These are phyloP conservation scores for Melikaiella ostensackeni DNA, from an alignment of 2,888 invertebrate genomes.

Conservation along the genomic window DNA sequence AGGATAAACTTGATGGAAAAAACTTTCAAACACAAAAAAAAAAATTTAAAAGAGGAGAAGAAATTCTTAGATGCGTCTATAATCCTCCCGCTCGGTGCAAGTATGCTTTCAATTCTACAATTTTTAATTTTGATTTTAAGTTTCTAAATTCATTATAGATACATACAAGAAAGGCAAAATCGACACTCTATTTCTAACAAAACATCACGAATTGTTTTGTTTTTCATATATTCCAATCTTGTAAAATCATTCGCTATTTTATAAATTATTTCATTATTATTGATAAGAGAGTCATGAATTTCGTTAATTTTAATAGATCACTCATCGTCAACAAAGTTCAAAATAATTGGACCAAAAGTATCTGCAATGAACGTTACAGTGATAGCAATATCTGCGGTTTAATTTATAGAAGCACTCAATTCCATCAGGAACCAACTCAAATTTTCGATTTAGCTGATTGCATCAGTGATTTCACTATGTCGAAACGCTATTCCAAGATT, in stretches of 20 bases:
- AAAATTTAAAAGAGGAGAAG: background rate
- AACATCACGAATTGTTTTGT: no score
- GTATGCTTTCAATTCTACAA: background rate
- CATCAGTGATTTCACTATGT: background rate
- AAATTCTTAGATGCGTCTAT: background rate
- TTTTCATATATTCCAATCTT: no score
- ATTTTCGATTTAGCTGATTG: slow-evolving; percentile 19
- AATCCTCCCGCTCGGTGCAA: slow-evolving; percentile 6
- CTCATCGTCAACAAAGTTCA: slow-evolving; percentile 37
- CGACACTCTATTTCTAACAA: no score
- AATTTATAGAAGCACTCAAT: slow-evolving; percentile 26
- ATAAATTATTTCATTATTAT: no score
- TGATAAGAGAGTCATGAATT: no score
- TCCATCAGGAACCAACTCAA: slow-evolving; percentile 23
- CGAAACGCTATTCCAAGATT: background rate
- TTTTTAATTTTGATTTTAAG: no score
- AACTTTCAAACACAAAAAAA: background rate
- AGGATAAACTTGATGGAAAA: slow-evolving; percentile 3
- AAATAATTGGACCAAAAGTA: slow-evolving; percentile 45
- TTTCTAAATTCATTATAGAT: no score
- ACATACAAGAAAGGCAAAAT: no score
- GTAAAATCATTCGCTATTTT: no score
- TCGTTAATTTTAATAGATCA: slow-evolving; percentile 39
- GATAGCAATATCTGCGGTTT: slow-evolving; percentile 52
- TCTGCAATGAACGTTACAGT: slow-evolving; percentile 49